Base-by-base conservation (phyloP, 1,140 invertebrate genomes). In the Cyclargus thomasi region DNA sequence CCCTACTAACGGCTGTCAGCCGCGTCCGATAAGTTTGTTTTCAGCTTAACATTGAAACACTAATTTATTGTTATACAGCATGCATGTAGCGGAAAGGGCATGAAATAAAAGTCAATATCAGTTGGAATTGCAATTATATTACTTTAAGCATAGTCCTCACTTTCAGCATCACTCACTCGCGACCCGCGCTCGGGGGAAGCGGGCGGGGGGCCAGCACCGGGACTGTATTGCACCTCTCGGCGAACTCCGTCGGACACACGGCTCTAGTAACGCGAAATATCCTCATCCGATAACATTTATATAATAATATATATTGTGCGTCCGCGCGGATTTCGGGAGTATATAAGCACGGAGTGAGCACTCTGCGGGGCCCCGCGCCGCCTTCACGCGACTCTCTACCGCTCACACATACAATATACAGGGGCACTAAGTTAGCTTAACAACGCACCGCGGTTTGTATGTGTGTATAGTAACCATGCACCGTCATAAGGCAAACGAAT, bases 71-170 rank as follows among this genome's bases (percentile, higher is more conserved):
- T n/a, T n/a, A n/a, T n/a, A n/a, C n/a, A n/a, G n/a, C n/a, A n/a
- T n/a, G n/a, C n/a, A n/a, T n/a, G n/a, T n/a, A n/a, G n/a, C n/a
- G n/a, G n/a, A n/a, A n/a, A n/a, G n/a, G 39, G 39, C 14, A 3
- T 0, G 10, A 47, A 47, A 47, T 47, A 47, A 47, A 47, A 47
- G 11, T 14, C 39, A 11, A 14, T 18, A 21, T 29, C 65, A 70
- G 65, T 82, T 72, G 73, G 82, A 87, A 87, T 86, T 85, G 82
- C 85, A 82, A 76, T 76, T 81, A 85, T 85, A 87, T 87, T 85
- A 81, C 78, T 84, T 75, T 77, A 85, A 85, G 84, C 84, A 84
- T 81, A 80, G 77, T 83, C 76, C 80, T 80, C 78, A 80, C 72
- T 74, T 76, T 75, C 70, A 79, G 77, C 77, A 75, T 79, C 78